Evolutionary conservation across 2,888 invertebrate genomes (phyloP), one percentile per base, ranked within the genome.

Genomic region (Alviniconcha strummeri): DNA sequence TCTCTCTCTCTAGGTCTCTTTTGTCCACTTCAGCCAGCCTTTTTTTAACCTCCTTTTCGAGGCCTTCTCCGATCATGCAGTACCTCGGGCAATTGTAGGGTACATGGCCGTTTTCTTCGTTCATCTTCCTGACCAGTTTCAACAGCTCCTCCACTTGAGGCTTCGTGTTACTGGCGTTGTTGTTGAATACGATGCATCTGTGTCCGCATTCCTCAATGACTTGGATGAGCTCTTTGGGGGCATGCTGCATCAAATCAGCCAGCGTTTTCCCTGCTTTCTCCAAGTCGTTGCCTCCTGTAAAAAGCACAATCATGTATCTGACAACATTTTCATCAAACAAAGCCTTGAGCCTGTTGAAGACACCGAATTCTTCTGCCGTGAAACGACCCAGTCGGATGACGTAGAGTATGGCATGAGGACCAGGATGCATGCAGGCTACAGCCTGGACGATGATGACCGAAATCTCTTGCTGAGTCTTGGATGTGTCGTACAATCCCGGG

Each of bases 41-140:
- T 52, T 19, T 81, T 54, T 19, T 52, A 8, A 75, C 15, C 56
- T 84, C 84, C 57, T 57, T 36, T 11, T 80, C 81, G 7, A 74
- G 36, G 15, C n/a, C 36, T 19, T 54, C 17, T 54, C 56, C 69
- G 54, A 82, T 67, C 2, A 4, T 15, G 56, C 56, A 54, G 77
- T 82, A 82, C n/a, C 77, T 82, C 7, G 82, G 77, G 13, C 82
- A 82, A 4, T 11, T 5, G 82, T 82, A 82, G 11, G 80, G 80
- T 9, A 13, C n/a, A 57, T 71, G 9, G 19, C 8, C 8, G 71
- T 80, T 71, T 15, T 55, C 13, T 54, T 11, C 55, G 5, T 60
- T 67, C 64, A 82, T 36, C 55, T 76, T 17, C 7, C 55, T 17
- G 11, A 76, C 75, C n/a, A 8, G 5, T 11, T 64, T 6, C 75